These are phyloP conservation scores for Pteronura brasiliensis DNA, from an alignment of 2,113 vertebrate species.

Conservation along the genomic window DNA sequence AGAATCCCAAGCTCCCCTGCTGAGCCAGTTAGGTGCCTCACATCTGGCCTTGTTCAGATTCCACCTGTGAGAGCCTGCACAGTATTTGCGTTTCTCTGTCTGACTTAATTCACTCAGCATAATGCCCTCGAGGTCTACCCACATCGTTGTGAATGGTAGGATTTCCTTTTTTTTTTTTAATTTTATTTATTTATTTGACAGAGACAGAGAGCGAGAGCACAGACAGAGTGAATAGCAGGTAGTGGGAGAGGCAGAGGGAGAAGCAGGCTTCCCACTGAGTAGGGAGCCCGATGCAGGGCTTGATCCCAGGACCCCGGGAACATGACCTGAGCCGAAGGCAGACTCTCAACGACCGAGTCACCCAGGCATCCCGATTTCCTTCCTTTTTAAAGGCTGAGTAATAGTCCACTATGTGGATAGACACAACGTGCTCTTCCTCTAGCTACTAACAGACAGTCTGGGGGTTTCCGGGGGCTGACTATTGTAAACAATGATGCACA, in stretches of 20 bases:
- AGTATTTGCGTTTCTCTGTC: not conserved
- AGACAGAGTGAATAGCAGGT: too few species aligned
- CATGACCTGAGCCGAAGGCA: too few species aligned
- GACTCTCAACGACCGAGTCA: too few species aligned
- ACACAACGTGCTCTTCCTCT: not conserved
- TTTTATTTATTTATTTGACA: too few species aligned
- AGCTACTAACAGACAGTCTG: not conserved
- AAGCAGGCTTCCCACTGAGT: too few species aligned
- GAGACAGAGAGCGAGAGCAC: too few species aligned
- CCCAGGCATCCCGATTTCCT: too few species aligned
- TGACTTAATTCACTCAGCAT: not conserved
- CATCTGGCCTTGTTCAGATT: not conserved
- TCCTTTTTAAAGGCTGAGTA: not conserved
- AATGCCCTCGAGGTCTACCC: not conserved
- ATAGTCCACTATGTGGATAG: not conserved
- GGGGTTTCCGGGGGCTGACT: not conserved
- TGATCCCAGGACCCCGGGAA: too few species aligned
- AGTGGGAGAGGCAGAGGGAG: too few species aligned
- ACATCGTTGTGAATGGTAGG: not conserved
- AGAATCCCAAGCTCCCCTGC: not conserved
- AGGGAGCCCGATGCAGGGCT: too few species aligned
- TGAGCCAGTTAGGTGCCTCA: not conserved
- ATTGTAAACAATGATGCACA: not conserved
- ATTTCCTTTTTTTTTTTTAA: not conserved
- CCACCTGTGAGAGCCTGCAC: not conserved